Evolutionary conservation across 2,113 vertebrate genomes (phyloP).

Genomic region (Peromyscus polionotus): DNA sequence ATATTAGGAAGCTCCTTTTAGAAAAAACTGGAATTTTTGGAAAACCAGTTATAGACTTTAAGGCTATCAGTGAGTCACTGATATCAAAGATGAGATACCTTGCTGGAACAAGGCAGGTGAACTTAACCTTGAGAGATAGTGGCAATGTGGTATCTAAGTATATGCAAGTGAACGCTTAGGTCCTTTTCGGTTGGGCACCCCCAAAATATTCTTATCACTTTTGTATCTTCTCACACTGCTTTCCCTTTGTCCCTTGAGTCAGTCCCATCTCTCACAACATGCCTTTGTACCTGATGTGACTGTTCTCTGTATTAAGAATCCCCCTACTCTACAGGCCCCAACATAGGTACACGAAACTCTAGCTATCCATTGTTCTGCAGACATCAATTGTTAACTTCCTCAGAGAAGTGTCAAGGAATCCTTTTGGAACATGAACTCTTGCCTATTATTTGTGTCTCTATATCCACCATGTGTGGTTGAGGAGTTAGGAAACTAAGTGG

Average conservation of each 20-base stretch:
- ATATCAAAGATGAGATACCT: neutral
- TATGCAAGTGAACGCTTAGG: neutral
- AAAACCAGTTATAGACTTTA: neutral
- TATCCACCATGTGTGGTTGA: neutral
- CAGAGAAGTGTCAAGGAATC: neutral
- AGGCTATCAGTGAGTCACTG: neutral
- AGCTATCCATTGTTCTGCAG: neutral
- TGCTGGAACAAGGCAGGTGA: neutral
- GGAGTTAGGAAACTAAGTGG: neutral
- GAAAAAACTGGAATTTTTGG: neutral
- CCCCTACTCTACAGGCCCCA: neutral
- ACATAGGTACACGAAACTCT: neutral
- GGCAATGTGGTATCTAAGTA: no score
- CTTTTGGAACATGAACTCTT: neutral
- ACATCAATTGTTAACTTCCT: neutral
- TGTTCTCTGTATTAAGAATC: neutral
- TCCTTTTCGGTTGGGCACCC: neutral
- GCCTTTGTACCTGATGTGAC: neutral
- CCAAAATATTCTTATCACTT: neutral
- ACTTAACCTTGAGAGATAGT: neutral
- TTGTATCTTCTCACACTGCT: neutral
- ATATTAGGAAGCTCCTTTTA: neutral
- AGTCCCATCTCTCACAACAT: neutral
- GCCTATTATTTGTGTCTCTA: neutral
- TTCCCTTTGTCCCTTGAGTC: neutral